Evolutionary conservation across 37 sponge, comb jelly and placozoan species (phyloP).

Genomic region (Ephydatia muelleri): DNA sequence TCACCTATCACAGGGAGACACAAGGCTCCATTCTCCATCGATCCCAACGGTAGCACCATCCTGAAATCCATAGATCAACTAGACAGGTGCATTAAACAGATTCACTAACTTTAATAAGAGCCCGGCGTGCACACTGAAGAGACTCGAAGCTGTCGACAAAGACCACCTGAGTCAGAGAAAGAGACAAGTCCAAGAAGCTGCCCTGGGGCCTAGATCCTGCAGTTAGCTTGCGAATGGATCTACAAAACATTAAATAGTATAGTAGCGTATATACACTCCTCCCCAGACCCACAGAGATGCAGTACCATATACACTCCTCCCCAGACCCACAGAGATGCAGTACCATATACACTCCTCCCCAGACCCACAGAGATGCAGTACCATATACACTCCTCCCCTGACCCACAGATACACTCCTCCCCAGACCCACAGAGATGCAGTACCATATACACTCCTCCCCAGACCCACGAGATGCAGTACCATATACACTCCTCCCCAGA

Average conservation of each 20-base stretch:
- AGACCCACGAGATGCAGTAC: too few species aligned
- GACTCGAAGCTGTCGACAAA: conserved; percentile 10
- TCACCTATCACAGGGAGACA: neutral
- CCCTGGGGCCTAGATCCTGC: neutral
- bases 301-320: too few species aligned
- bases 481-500: too few species aligned
- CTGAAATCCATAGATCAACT: conserved; percentile 10
- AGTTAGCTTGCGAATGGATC: neutral
- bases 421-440: too few species aligned
- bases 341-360: too few species aligned
- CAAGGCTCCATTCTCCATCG: conserved; percentile 80
- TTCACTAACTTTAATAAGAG: conserved; percentile 5
- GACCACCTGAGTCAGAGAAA: conserved; percentile 22
- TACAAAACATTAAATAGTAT: neutral
- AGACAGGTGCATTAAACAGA: neutral
- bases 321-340: neutral
- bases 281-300: neutral
- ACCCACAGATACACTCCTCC: too few species aligned
- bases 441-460: neutral
- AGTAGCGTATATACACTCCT: neutral
- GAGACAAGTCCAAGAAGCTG: neutral
- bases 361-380: too few species aligned
- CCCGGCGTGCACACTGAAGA: conserved; percentile 4
- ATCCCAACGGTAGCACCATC: conserved; percentile 50
- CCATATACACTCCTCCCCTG: neutral